Conservation (phyloP, 2,113 vertebrate genomes). For the Tenebrosternarchus preto region DNA sequence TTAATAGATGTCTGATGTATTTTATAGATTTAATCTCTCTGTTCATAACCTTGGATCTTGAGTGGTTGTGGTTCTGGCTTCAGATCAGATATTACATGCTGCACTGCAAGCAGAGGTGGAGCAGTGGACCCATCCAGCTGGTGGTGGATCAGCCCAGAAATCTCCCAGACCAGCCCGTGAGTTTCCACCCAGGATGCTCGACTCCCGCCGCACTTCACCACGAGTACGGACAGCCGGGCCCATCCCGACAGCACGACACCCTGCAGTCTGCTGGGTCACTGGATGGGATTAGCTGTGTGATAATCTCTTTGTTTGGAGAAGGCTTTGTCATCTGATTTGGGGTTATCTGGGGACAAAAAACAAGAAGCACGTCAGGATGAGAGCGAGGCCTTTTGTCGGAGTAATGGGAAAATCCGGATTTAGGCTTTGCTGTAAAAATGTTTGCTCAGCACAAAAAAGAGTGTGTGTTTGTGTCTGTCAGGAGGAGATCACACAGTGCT, state of each 20-base stretch:
- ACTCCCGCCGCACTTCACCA: slow-evolving; percentile 15
- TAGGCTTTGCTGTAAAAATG: slow-evolving; percentile 46
- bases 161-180: not conserved
- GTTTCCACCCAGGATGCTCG: slow-evolving; percentile 4
- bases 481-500: slow-evolving; percentile 15
- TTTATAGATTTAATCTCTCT: too few species aligned
- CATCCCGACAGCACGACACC: not conserved
- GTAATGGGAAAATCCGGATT: slow-evolving; percentile 52
- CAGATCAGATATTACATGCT: too few species aligned
- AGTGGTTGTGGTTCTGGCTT: too few species aligned
- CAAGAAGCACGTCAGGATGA: slow-evolving; percentile 39
- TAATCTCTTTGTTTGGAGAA: slow-evolving; percentile 55
- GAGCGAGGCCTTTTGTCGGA: slow-evolving; percentile 50
- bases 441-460: slow-evolving; percentile 46
- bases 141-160: not conserved
- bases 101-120: too few species aligned
- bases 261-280: slow-evolving; percentile 16
- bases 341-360: slow-evolving; percentile 45
- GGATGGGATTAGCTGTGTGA: slow-evolving; percentile 55
- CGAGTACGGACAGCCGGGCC: slow-evolving; percentile 18
- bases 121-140: not conserved
- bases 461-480: slow-evolving; percentile 34
- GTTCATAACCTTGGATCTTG: too few species aligned
- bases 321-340: slow-evolving; percentile 58
- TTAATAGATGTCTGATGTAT: too few species aligned